A percentile compares a stretch with the other conserved stretches of the same genome.
These are phyloP conservation scores for Oscheius sp. DNA, from an alignment of 2,888 invertebrate species.

Conservation along the genomic window DNA sequence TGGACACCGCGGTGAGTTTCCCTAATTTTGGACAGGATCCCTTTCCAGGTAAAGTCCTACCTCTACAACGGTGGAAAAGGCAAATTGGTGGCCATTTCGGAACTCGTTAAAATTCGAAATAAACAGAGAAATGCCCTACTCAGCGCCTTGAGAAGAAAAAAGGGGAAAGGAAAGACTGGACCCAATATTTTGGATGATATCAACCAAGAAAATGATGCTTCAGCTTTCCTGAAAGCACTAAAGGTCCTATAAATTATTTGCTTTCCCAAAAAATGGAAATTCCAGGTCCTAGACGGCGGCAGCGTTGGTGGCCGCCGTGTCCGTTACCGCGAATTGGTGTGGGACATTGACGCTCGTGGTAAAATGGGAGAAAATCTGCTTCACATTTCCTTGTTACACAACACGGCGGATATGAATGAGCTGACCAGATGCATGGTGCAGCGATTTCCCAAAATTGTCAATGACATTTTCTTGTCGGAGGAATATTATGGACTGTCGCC, in stretches of 20 bases:
- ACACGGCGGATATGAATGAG: conserved; percentile 90
- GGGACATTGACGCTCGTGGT: conserved; percentile 77
- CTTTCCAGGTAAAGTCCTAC: conserved; percentile 83
- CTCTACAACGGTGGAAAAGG: conserved; percentile 93
- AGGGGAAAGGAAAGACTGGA: conserved; percentile 70
- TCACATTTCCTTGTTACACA: conserved; percentile 90
- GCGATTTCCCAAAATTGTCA: conserved; percentile 93
- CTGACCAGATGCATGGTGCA: conserved; percentile 89
- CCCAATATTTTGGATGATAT: conserved; percentile 72
- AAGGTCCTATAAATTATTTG: neutral
- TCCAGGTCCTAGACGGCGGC: conserved; percentile 59
- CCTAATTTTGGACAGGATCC: neutral
- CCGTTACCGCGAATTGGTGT: conserved; percentile 78
- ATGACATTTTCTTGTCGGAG: conserved; percentile 94
- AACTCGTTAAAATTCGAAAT: conserved; percentile 83
- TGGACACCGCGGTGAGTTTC: conserved; percentile 78
- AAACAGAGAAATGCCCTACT: conserved; percentile 80
- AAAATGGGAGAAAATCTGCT: conserved; percentile 95
- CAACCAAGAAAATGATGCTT: conserved; percentile 59
- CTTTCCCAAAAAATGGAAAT: neutral
- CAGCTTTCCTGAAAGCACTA: conserved; percentile 23
- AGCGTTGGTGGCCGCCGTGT: conserved; percentile 65
- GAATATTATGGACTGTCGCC: conserved; percentile 85
- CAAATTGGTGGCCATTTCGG: conserved; percentile 87
- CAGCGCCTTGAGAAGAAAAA: conserved; percentile 59